A percentile compares a stretch with the other conserved stretches of the same genome.
phyloP scores from a whole-genome alignment of 2,113 vertebrate genomes.

The Bos indicus region DNA sequence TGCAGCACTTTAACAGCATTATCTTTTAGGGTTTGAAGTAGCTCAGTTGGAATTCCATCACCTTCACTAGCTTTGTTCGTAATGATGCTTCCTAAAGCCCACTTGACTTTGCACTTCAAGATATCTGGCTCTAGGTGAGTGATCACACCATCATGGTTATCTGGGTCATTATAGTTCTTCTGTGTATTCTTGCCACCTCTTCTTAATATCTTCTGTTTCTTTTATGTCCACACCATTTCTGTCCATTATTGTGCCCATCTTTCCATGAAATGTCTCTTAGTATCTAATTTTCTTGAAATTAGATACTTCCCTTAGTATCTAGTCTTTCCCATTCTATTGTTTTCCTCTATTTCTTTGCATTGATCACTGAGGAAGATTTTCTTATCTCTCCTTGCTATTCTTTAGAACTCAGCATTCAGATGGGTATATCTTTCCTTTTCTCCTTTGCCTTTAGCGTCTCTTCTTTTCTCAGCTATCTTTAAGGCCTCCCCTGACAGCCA shows the following conservation, averaged over 20 bases:
- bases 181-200: background rate
- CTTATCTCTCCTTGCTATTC: background rate
- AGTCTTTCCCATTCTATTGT: background rate
- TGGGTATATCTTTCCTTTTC: background rate
- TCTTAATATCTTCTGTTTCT: background rate
- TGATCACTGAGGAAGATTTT: background rate
- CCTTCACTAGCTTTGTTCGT: background rate
- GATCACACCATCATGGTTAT: background rate
- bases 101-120: background rate
- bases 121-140: background rate
- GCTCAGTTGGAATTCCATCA: background rate
- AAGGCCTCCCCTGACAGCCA: background rate
- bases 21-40: background rate
- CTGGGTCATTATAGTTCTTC: background rate
- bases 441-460: background rate
- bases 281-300: background rate
- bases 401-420: background rate
- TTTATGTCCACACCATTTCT: background rate
- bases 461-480: background rate
- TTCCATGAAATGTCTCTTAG: background rate
- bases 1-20: background rate
- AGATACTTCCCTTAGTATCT: too few relatives aligned
- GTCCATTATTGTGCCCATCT: background rate
- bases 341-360: background rate
- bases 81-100: background rate